Base-by-base conservation (phyloP, 2,888 invertebrate genomes). In the Anoplius nigerrimus region DNA sequence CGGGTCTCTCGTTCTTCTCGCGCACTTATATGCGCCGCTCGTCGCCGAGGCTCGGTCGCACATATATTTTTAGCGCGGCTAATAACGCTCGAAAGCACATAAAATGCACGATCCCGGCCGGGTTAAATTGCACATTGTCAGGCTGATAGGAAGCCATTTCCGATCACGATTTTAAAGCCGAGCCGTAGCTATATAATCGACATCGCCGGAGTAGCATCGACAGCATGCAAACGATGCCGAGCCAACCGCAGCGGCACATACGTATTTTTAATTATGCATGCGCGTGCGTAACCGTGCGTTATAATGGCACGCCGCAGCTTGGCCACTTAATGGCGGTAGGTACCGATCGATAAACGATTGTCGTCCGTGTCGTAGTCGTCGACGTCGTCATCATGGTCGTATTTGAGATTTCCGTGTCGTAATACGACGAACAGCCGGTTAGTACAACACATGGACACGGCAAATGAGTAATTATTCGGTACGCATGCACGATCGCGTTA, bases 401-500 rank as follows among this genome's bases (percentile, higher is more conserved):
- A 62, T 69, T 69, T 54, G 68, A 71, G 75, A 75, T 73, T 71
- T 79, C 63, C 66, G 63, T 66, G 71, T 78, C 70, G 78, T 63
- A 77, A 75, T 64, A 60, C 60, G 71, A 48, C 43, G 46, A 22
- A 70, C 55, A 53, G 27, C 42, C 67, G 55, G 62, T 70, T 69
- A 69, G 62, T 58, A 64, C 57, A 46, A 67, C 65, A 27, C 69
- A 67, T 69, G 42, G 67, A 64, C 60, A 62, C 55, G 56, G 69
- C 75, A 76, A 80, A 80, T 77, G 82, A 78, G 78, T 82, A 81
- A 84, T 83, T 84, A 82, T 84, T 79, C 79, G 78, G 74, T 78
- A 76, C 78, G 82, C 82, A 81, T 82, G 82, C 78, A 57, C 81
- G 79, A 75, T 71, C 78, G 75, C 80, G 77, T 79, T 84, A 84